Conservation (phyloP, 2,888 invertebrate genomes). For the Athripsodes cinereus region DNA sequence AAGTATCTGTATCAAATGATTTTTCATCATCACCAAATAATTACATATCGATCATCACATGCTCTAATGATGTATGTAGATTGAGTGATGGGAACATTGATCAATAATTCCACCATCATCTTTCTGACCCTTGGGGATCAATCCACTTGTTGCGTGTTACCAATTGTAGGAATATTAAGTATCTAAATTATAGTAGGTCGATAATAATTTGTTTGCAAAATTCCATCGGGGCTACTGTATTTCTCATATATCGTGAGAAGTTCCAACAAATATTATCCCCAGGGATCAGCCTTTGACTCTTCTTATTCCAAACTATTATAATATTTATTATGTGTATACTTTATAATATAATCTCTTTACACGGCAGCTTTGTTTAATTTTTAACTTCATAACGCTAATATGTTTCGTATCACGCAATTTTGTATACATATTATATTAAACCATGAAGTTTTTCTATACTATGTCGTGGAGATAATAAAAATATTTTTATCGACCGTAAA, state of each 20-base stretch:
- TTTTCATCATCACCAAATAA: too few species aligned
- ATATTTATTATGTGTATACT: too few species aligned
- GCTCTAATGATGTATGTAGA: background rate
- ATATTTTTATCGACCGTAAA: too few species aligned
- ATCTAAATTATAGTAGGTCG: constrained; percentile 11
- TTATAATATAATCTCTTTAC: too few species aligned
- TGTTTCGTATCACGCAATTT: too few species aligned
- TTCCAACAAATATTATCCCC: background rate
- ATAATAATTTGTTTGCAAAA: constrained; percentile 16
- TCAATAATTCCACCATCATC: background rate
- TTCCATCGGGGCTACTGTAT: constrained; percentile 15
- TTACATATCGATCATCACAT: background rate
- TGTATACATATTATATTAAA: too few species aligned
- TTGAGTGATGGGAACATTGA: constrained; percentile 3
- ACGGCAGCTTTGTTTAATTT: too few species aligned
- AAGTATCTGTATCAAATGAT: too few species aligned
- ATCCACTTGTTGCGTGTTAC: constrained; percentile 9
- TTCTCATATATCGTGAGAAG: constrained; percentile 20
- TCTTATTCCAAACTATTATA: too few species aligned
- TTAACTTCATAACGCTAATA: too few species aligned
- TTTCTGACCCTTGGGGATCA: constrained; percentile 2
- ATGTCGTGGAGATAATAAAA: too few species aligned
- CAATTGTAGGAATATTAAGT: constrained; percentile 17
- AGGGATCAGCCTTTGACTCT: constrained; percentile 1
- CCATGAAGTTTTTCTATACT: too few species aligned